Base-by-base conservation (phyloP, 2,113 vertebrate species). In the Gymnobelideus leadbeateri region DNA sequence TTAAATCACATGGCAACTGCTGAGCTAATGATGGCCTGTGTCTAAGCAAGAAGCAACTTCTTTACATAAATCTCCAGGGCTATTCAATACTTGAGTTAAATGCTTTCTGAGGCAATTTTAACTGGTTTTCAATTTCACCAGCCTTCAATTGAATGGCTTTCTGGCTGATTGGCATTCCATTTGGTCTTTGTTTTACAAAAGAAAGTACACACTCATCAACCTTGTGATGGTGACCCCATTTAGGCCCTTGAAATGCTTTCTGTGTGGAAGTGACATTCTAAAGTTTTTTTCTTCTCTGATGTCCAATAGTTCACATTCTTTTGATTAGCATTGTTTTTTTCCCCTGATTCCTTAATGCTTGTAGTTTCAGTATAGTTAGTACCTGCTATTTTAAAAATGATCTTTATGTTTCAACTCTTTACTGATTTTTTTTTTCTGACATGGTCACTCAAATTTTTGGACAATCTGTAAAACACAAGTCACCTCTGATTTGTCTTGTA, bases 141-240 rank as follows among this genome's bases (percentile, higher is more conserved):
- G 68, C 68, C 68, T 43, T 84, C 68, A n/a, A 84, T 43, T 84
- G 68, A 84, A 84, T 84, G 68, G n/a, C 68, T 84, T 84, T 84
- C 68, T 84, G 68, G 68, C 68, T 84, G 68, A 84, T 84, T 84
- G 68, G 68, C 68, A 84, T 84, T 84, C 68, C 68, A 84, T 43
- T 84, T 84, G 68, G 68, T 84, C 68, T 84, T 84, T 84, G 68
- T 84, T 84, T 84, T 84, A 84, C 68, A 84, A 84, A 84, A 84
- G 68, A 84, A 84, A 84, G 37, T 84, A 43, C 68, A 84, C 68
- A 84, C 68, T 84, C 68, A 84, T 84, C 68, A 84, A 84, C 37
- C 68, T 84, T 84, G 68, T 84, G n/a, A 84, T 84, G 68, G 68
- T 84, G 68, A 84, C 68, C 68, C 68, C 68, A 84, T 84, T 84